These are phyloP conservation scores for Drosophila rubida DNA, from an alignment of 2,888 invertebrate genomes.

Conservation along the genomic window DNA sequence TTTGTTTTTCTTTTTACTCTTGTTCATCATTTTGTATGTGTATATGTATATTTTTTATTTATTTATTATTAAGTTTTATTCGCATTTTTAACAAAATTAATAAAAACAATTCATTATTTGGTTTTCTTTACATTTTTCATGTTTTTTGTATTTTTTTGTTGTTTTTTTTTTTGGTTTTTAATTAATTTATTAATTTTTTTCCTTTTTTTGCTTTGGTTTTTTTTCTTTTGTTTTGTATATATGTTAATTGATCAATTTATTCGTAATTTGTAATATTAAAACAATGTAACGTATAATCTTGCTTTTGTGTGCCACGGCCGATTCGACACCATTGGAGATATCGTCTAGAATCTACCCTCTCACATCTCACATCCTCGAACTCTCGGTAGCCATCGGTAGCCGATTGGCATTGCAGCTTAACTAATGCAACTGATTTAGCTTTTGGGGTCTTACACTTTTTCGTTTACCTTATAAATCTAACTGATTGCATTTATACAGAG, in stretches of 20 bases:
- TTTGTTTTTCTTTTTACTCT: conserved; percentile 30
- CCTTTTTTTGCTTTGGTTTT: conserved; percentile 18
- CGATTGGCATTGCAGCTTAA: conserved; percentile 50
- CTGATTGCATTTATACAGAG: conserved; percentile 80
- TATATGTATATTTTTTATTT: conserved; percentile 56
- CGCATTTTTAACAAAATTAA: conserved; percentile 76
- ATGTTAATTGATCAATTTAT: conserved; percentile 78
- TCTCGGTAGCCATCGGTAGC: conserved; percentile 18
- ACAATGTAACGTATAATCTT: conserved; percentile 75
- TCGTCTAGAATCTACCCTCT: conserved; percentile 4
- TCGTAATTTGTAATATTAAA: conserved; percentile 78
- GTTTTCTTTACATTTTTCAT: conserved; percentile 40
- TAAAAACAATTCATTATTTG: conserved; percentile 71
- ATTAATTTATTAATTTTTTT: conserved; percentile 17
- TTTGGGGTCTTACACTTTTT: conserved; percentile 34
- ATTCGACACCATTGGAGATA: conserved; percentile 24
- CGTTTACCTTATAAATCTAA: conserved; percentile 71
- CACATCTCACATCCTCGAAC: conserved; percentile 1
- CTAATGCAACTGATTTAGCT: conserved; percentile 49
- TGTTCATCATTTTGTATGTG: conserved; percentile 58
- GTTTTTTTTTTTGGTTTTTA: conserved; percentile 1
- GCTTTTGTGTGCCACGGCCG: conserved; percentile 44
- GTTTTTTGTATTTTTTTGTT: conserved; percentile 42
- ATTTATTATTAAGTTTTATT: conserved; percentile 62
- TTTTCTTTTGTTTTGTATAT: conserved; percentile 51